Percentiles rank a stretch among this genome's conserved stretches.
Conservation (phyloP, 2,888 invertebrate species). For the Myopa testacea region DNA sequence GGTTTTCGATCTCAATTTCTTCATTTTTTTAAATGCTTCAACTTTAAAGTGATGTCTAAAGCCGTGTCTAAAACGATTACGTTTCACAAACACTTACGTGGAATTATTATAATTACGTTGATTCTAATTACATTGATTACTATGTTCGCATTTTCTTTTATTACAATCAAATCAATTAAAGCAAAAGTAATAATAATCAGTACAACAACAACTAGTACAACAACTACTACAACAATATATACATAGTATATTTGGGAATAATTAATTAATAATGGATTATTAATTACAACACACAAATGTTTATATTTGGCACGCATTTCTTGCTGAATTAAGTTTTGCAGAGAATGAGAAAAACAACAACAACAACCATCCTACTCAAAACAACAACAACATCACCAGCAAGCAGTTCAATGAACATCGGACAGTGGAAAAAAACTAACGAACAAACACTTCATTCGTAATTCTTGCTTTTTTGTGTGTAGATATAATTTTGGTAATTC, state of each 20-base stretch:
- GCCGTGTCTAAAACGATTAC: not conserved
- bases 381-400: not conserved
- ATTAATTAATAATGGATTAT: conserved; percentile 7
- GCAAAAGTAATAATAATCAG: not conserved
- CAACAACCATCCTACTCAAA: not conserved
- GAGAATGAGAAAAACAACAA: not conserved
- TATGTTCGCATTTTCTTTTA: not conserved
- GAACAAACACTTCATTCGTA: not conserved
- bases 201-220: not conserved
- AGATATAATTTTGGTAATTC: not conserved
- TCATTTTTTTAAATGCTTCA: too few relatives aligned
- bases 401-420: not conserved
- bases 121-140: too few relatives aligned
- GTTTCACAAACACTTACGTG: not conserved
- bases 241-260: not conserved
- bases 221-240: not conserved
- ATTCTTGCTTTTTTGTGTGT: not conserved
- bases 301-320: conserved; percentile 18
- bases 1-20: too few relatives aligned
- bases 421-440: not conserved
- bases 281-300: conserved; percentile 2
- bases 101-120: not conserved
- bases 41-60: too few relatives aligned
- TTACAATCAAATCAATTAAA: not conserved
- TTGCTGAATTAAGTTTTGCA: not conserved